phyloP scores from a whole-genome alignment of 2,113 vertebrate species.

The Heterotilapia buettikoferi region DNA sequence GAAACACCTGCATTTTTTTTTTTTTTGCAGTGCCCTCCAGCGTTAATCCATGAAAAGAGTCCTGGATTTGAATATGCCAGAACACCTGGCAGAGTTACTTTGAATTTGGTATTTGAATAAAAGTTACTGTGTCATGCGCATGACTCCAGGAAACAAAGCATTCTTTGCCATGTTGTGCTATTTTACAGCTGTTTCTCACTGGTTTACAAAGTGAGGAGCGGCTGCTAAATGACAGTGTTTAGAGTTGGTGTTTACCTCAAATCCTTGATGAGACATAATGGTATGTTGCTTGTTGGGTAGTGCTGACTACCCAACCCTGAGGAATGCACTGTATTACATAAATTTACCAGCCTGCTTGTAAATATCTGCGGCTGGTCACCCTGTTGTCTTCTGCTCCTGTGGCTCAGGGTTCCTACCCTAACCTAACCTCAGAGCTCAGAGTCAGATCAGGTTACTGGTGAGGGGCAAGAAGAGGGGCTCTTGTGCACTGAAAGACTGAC shows the following conservation, averaged over 20 bases:
- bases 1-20: background rate
- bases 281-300: background rate
- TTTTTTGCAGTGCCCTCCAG: background rate
- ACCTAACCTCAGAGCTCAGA: constrained; percentile 33
- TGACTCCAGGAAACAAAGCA: background rate
- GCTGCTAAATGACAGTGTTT: background rate
- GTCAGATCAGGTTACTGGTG: constrained; percentile 48
- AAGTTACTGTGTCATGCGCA: background rate
- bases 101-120: constrained; percentile 2
- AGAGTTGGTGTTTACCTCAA: background rate
- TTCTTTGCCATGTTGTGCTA: background rate
- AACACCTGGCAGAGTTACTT: background rate
- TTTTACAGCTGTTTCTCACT: background rate
- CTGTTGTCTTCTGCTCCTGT: constrained; percentile 23
- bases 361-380: background rate
- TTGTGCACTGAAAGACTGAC: constrained; percentile 5
- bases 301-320: background rate
- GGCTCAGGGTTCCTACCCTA: constrained; percentile 22
- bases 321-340: background rate
- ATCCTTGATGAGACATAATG: background rate
- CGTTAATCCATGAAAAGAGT: background rate
- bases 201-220: background rate
- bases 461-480: constrained; percentile 34
- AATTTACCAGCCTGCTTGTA: background rate
- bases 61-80: background rate